A percentile compares a stretch with the other conserved stretches of the same genome.
phyloP scores from a whole-genome alignment of 2,113 vertebrate species.

The Oreochromis spilurus region DNA sequence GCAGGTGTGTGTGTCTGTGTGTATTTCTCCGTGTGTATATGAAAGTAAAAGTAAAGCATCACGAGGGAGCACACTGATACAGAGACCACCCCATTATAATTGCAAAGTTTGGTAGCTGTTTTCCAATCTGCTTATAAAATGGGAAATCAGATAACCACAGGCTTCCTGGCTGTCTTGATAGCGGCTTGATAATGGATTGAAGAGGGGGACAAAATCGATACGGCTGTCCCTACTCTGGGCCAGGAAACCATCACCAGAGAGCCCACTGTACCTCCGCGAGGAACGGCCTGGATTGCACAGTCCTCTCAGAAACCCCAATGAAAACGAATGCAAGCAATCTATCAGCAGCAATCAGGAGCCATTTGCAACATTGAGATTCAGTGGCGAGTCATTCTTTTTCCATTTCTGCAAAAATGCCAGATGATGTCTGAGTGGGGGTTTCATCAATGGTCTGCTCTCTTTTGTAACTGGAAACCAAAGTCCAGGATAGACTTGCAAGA shows the following conservation, averaged over 20 bases:
- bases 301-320: neutral
- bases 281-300: neutral
- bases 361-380: neutral
- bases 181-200: constrained; percentile 49
- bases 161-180: constrained; percentile 36
- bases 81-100: neutral
- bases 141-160: constrained; percentile 47
- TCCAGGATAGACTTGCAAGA: neutral
- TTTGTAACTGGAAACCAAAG: neutral
- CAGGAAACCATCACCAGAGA: constrained; percentile 19
- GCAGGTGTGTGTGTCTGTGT: neutral
- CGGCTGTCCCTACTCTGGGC: constrained; percentile 28
- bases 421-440: neutral
- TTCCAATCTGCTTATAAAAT: constrained; percentile 22
- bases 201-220: constrained; percentile 48
- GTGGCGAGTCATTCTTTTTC: neutral
- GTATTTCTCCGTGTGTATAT: neutral
- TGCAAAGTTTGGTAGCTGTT: constrained; percentile 36
- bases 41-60: neutral
- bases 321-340: neutral
- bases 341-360: neutral
- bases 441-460: neutral
- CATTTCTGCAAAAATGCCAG: neutral
- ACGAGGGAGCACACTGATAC: neutral
- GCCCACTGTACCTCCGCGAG: neutral